A percentile compares a stretch with the other conserved stretches of the same genome.
Evolutionary conservation across 2,888 invertebrate genomes (phyloP).

Genomic region (Ichneumon xanthorius): DNA sequence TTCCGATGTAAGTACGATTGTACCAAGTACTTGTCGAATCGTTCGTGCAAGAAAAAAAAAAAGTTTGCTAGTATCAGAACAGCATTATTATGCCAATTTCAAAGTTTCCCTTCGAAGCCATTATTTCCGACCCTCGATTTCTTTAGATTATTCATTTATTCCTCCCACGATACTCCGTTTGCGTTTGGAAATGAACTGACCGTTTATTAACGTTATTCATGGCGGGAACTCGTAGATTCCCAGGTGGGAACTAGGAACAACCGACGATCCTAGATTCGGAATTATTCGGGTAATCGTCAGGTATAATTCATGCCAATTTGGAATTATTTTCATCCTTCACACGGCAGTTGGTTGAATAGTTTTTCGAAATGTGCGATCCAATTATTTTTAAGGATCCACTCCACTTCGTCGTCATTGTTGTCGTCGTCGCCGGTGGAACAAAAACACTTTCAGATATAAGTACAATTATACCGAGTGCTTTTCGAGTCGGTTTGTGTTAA

Average conservation of each 20-base stretch:
- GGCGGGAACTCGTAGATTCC: slow-evolving; percentile 32
- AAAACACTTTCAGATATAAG: background rate
- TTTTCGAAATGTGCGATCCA: slow-evolving; percentile 17
- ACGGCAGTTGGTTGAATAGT: slow-evolving; percentile 5
- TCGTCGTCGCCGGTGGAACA: background rate
- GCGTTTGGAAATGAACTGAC: slow-evolving; percentile 2
- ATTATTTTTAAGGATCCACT: slow-evolving; percentile 25
- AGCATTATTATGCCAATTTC: background rate
- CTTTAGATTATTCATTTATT: background rate
- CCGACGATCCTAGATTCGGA: slow-evolving; percentile 39
- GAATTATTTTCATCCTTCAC: slow-evolving; percentile 24
- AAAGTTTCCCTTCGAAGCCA: background rate
- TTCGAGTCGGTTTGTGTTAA: background rate
- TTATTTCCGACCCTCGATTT: background rate
- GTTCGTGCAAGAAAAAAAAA: background rate
- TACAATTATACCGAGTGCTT: background rate
- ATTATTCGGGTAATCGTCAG: slow-evolving; percentile 49
- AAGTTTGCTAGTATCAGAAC: background rate
- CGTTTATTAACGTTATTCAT: slow-evolving; percentile 34
- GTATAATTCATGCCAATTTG: background rate
- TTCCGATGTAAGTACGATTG: background rate
- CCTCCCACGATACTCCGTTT: background rate
- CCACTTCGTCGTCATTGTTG: background rate
- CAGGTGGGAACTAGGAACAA: background rate
- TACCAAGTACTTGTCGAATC: background rate